These are phyloP conservation scores for Dione juno DNA, from an alignment of 2,888 invertebrate genomes.

Conservation along the genomic window DNA sequence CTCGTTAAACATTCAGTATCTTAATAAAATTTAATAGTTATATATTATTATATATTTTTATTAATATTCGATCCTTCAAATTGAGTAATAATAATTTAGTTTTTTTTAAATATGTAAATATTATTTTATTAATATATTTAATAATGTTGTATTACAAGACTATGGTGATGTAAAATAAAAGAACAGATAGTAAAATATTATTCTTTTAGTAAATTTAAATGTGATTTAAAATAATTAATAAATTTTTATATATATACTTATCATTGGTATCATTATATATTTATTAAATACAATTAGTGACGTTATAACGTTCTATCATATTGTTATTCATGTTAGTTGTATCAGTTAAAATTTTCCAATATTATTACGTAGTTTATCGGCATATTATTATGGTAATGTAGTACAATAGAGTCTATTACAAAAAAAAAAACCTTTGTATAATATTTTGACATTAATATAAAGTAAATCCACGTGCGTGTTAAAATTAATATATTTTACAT, in stretches of 20 bases:
- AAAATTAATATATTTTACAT: not conserved
- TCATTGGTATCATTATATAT: slow-evolving; percentile 1
- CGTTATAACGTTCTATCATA: slow-evolving; percentile 8
- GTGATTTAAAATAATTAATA: not conserved
- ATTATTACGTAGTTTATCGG: slow-evolving; percentile 7
- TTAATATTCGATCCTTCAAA: too few relatives aligned
- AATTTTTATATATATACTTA: not conserved
- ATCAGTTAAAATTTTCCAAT: slow-evolving; percentile 21
- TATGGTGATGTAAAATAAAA: too few relatives aligned
- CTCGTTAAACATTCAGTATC: not conserved
- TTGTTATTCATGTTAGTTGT: slow-evolving; percentile 12
- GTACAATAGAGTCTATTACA: not conserved
- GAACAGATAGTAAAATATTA: not conserved
- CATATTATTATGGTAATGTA: too few relatives aligned
- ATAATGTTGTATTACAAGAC: too few relatives aligned
- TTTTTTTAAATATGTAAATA: too few relatives aligned
- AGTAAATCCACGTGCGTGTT: not conserved
- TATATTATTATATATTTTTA: too few relatives aligned
- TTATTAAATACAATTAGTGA: slow-evolving; percentile 6
- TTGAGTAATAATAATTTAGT: too few relatives aligned
- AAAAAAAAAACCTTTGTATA: not conserved
- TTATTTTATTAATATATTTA: too few relatives aligned
- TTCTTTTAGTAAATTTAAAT: not conserved
- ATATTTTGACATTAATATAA: not conserved
- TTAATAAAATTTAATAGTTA: not conserved